phyloP scores from a whole-genome alignment of 1,140 invertebrate species.

The Mamestra configurata region DNA sequence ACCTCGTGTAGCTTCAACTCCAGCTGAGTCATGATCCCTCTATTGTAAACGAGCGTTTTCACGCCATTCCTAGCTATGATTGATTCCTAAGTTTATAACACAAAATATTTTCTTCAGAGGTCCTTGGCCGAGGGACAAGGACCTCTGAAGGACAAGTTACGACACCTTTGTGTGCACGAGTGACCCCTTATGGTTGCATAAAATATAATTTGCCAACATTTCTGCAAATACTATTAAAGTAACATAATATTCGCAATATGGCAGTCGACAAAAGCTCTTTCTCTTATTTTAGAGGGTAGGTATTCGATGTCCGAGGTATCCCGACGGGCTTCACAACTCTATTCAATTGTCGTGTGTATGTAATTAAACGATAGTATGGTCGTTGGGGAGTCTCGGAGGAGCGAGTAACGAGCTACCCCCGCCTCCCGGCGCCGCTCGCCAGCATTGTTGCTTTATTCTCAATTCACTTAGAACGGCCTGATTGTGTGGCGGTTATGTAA shows the following conservation, averaged over 20 bases:
- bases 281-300: background rate
- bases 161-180: no score
- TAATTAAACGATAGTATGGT: constrained; percentile 59
- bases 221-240: background rate
- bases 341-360: constrained; percentile 60
- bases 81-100: constrained; percentile 1
- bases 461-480: constrained; percentile 14
- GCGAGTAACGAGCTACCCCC: constrained; percentile 51
- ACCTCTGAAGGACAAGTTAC: no score
- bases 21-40: constrained; percentile 11
- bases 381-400: constrained; percentile 54
- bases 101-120: background rate
- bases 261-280: background rate
- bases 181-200: no score
- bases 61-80: constrained; percentile 6
- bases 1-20: background rate
- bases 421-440: constrained; percentile 13
- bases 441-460: constrained; percentile 68
- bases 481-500: constrained; percentile 25
- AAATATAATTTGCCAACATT: background rate
- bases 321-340: constrained; percentile 35
- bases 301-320: constrained; percentile 15
- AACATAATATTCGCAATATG: background rate
- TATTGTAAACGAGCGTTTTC: constrained; percentile 21
- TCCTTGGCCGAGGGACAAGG: background rate